phyloP scores from a whole-genome alignment of 2,888 invertebrate species.

The Drosophila kambysellisi region DNA sequence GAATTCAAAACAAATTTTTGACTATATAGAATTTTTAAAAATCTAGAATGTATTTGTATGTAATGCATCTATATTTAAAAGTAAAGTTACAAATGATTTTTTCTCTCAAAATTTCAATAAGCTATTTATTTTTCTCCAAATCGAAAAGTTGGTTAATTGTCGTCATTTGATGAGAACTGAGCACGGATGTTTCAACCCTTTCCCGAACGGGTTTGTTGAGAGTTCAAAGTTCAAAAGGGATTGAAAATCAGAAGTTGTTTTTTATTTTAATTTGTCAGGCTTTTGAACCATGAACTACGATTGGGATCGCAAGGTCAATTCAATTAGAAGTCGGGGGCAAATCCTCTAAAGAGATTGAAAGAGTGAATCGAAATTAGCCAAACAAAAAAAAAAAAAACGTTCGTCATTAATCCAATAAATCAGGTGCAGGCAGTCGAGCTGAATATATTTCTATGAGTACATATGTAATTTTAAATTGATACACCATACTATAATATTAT shows the following conservation, averaged over 20 bases:
- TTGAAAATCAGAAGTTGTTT: neutral
- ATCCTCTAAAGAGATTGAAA: neutral
- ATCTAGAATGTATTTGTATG: neutral
- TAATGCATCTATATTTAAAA: neutral
- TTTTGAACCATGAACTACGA: slow-evolving; percentile 17
- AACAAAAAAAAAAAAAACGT: neutral
- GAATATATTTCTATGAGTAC: neutral
- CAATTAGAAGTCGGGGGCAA: slow-evolving; percentile 3
- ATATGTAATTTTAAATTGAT: neutral
- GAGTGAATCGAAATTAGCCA: neutral
- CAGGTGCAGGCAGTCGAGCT: neutral
- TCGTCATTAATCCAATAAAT: slow-evolving; percentile 37
- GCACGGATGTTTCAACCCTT: slow-evolving; percentile 30
- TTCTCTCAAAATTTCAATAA: neutral
- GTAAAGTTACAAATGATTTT: neutral
- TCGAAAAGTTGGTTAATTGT: slow-evolving; percentile 12
- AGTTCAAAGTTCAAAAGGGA: slow-evolving; percentile 44
- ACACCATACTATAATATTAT: neutral
- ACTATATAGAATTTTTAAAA: neutral
- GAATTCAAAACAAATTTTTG: neutral
- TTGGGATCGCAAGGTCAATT: slow-evolving; percentile 33
- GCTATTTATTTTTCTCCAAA: neutral
- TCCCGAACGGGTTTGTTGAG: neutral
- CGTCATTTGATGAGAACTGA: neutral
- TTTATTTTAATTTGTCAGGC: slow-evolving; percentile 13